Conservation (phyloP, 2,888 invertebrate species). For the Sclerodermus sp. region DNA sequence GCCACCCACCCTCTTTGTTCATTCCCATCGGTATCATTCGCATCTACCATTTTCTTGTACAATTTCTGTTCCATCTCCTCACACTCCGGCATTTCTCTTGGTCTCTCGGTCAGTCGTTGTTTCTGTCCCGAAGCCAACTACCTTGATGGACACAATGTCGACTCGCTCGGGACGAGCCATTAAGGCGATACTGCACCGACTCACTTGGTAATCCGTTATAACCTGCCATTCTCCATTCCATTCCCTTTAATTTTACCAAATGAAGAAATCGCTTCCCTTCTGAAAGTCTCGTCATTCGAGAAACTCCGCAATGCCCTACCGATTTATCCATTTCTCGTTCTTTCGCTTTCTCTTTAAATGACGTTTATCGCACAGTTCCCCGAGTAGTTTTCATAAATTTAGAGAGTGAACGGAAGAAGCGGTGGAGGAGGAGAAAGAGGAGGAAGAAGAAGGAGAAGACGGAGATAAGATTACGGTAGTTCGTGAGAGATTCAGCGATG, state of each 20-base stretch:
- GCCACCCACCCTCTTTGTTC: background rate
- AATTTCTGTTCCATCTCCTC: slow-evolving; percentile 7
- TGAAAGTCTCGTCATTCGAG: too few species aligned
- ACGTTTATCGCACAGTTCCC: too few species aligned
- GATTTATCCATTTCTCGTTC: too few species aligned
- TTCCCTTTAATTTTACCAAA: too few species aligned
- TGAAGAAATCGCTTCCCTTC: too few species aligned
- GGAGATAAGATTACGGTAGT: background rate
- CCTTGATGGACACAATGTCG: slow-evolving; percentile 28
- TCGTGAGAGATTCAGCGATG: too few species aligned
- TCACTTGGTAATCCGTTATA: slow-evolving; percentile 13
- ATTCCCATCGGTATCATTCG: background rate
- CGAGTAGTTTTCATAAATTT: too few species aligned
- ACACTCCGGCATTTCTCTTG: too few species aligned
- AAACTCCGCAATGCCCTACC: too few species aligned
- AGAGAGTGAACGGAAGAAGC: too few species aligned
- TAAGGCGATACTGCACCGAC: slow-evolving; percentile 23
- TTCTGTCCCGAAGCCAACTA: background rate
- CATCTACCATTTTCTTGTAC: slow-evolving; percentile 4
- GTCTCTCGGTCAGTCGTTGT: slow-evolving; percentile 2
- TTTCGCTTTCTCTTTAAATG: too few species aligned
- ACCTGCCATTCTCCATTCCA: background rate
- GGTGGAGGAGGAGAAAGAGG: background rate
- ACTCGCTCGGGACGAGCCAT: slow-evolving; percentile 18
- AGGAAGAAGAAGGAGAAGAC: background rate